phyloP scores from a whole-genome alignment of 1,140 invertebrate genomes.

The Antheraea pernyi region DNA sequence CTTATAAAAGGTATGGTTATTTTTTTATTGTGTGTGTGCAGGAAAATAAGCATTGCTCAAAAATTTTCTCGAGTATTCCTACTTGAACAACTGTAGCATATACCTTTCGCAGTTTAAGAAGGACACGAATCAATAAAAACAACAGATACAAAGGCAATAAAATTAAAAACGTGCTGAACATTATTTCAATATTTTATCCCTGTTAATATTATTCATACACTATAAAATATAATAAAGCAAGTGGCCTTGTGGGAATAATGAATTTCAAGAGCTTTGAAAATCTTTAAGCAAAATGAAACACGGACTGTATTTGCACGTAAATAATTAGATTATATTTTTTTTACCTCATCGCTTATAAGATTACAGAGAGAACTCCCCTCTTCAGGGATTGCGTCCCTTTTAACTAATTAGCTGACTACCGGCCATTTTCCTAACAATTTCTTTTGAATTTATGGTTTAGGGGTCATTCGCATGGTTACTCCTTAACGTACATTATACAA shows the following conservation, averaged over 20 bases:
- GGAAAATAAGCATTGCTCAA: too few relatives aligned
- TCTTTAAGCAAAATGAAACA: slow-evolving; percentile 12
- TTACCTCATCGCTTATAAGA: slow-evolving; percentile 8
- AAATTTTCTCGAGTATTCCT: too few relatives aligned
- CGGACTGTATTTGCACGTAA: background rate
- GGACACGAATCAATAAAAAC: too few relatives aligned
- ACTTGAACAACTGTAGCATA: too few relatives aligned
- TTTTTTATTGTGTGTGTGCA: too few relatives aligned
- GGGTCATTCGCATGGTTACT: background rate
- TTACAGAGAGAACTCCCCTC: slow-evolving; percentile 2
- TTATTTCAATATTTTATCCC: too few relatives aligned
- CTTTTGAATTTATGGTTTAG: background rate
- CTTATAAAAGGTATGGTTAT: too few relatives aligned
- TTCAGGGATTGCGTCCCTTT: slow-evolving; percentile 12
- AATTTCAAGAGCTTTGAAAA: slow-evolving; percentile 8
- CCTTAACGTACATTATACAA: background rate
- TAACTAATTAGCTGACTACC: slow-evolving; percentile 15
- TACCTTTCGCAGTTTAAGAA: too few relatives aligned
- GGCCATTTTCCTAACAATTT: background rate
- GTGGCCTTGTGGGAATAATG: background rate
- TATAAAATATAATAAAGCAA: background rate
- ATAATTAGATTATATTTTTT: slow-evolving; percentile 15
- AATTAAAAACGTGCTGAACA: too few relatives aligned
- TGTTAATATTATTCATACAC: too few relatives aligned
- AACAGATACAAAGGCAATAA: too few relatives aligned